Base-by-base conservation (phyloP, 2,888 invertebrate genomes). In the Branchinecta sandiegonensis region DNA sequence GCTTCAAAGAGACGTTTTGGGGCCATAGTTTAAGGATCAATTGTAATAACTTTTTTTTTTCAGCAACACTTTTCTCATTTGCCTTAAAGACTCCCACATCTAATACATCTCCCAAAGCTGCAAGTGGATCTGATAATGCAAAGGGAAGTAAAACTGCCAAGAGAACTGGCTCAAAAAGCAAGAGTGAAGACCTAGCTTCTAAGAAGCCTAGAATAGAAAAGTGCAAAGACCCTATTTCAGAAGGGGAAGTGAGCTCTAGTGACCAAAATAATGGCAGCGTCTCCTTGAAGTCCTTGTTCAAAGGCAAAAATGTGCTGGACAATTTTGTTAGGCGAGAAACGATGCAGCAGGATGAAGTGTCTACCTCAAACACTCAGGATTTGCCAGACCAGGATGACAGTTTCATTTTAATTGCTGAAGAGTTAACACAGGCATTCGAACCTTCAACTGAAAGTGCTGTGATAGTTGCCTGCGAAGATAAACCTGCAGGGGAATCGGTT, bases 301-400 rank as follows among this genome's bases (percentile, higher is more conserved):
- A 17, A 56, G 37, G 37, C 37, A 37, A 37, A 37, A 56, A 56
- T 56, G 11, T 9, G n/a, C 23, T 56, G 23, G 63, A 56, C 63
- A 56, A 56, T 17, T 56, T 56, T 56, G 23, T 56, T 17, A 56
- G 63, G 9, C 63, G 63, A n/a, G 10, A 56, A 56, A 56, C 63
- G 9, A 56, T 17, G 23, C n/a, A 56, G 8, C n/a, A n/a, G 8
- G 63, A 56, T 10, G 63, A 56, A 56, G 63, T 56, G n/a, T 8
- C 63, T 17, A 56, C 63, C n/a, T 56, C 63, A 56, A 56, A 56
- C 63, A 17, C 63, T 56, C 14, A 56, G 23, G 63, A 56, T 56
- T 6, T 37, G 37, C 37, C 37, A 37, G 37, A 37, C 37, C 37
- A 37, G 2, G 37, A 37, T 37, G 37, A 37, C 5, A 37, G 37